Evolutionary conservation across 2,888 invertebrate genomes (phyloP), one percentile per base, ranked within the genome.

Genomic region (Netelia inedita): DNA sequence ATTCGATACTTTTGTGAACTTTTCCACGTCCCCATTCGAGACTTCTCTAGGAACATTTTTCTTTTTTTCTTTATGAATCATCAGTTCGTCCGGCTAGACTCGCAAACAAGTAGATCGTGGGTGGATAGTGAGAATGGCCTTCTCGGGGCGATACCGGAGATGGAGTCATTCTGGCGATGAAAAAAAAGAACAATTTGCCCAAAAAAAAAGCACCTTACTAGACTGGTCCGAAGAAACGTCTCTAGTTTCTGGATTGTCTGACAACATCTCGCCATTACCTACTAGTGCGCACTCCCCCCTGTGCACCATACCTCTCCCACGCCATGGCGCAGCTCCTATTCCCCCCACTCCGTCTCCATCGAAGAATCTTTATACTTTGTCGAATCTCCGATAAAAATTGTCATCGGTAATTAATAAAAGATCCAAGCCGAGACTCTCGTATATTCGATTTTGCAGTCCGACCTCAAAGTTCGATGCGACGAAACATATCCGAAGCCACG

Each of bases 121-220:
- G 68, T 78, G 66, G 68, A 28, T 46, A 74, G 65, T 66, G 23
- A 61, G 66, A 68, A 69, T 61, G 50, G 53, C 57, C 61, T 71
- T 69, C 63, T 46, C 23, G n/a, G 35, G 74, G 21, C 46, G n/a
- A 66, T 66, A 68, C 59, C 46, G 16, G 59, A 11, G 76, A 78
- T 68, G 76, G n/a, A 78, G 76, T 78, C 76, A 78, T 68, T 66
- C 53, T 43, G 57, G 57, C 43, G 8, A 28, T 28, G n/a, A 14
- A 43, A 21, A n/a, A 41, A 53, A 43, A 59, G 66, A 75, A 41
- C 68, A 59, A 21, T 10, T 14, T 46, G 14, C 46, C 14, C 1
- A 46, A 46, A 68, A 10, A 50, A 68, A 68, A 50, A 19, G 1
- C 68, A 68, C 76, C 66, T 68, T 66, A 50, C 76, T 19, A 68